Conservation (phyloP, 2,797 vertebrate genomes). For the Sarcophilus harrisii region DNA sequence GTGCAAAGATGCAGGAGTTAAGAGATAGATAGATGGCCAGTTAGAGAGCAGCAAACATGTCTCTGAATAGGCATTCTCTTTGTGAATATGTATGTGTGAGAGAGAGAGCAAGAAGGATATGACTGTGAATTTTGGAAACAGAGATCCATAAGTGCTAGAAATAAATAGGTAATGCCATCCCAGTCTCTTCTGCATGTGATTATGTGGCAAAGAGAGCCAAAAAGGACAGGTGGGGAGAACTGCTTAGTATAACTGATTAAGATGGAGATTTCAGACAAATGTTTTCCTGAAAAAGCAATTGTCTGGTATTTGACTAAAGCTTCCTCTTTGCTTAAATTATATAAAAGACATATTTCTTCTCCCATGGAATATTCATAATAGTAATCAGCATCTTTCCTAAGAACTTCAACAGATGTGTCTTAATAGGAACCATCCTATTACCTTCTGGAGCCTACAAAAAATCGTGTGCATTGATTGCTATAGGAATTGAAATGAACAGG, state of each 20-base stretch:
- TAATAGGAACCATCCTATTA: constrained; percentile 32
- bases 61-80: background rate
- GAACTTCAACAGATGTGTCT: constrained; percentile 49
- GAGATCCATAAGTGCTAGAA: background rate
- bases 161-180: background rate
- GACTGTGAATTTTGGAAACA: background rate
- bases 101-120: background rate
- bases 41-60: background rate
- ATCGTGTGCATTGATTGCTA: constrained; percentile 44
- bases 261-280: constrained; percentile 34
- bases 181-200: background rate
- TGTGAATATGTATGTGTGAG: background rate
- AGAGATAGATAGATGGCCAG: background rate
- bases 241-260: constrained; percentile 27
- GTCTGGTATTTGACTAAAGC: constrained; percentile 26
- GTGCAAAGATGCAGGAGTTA: background rate
- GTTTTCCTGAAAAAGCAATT: constrained; percentile 11
- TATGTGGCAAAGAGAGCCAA: background rate
- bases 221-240: constrained; percentile 20
- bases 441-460: constrained; percentile 53
- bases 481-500: constrained; percentile 47
- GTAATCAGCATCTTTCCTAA: constrained; percentile 41
- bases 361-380: constrained; percentile 48
- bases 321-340: constrained; percentile 38
- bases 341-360: constrained; percentile 42